Base-by-base conservation (phyloP, 1,140 invertebrate species). In the Cyclina sinensis region DNA sequence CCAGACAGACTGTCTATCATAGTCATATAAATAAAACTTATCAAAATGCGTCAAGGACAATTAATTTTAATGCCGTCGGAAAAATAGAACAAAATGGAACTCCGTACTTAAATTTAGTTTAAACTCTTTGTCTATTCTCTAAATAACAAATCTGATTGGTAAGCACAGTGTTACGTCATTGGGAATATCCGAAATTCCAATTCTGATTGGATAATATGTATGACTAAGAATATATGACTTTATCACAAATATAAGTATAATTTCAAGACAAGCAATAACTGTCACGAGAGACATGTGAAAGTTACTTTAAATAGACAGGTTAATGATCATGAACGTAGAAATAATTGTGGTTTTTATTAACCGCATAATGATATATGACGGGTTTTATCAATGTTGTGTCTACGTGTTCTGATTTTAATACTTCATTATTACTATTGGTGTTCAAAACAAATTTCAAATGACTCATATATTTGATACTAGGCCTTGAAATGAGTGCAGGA, bases 291-390 rank as follows among this genome's bases (percentile, higher is more conserved):
- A 27, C 65, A 70, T 37, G 65, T 70, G 65, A 37, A 70, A 37
- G 35, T 37, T 37, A 37, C 65, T 70, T 70, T 3, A 70, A 70
- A 70, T 70, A 70, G 65, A 70, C 65, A 70, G 35, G 35, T 70
- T 70, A 14, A 70, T 70, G 35, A 70, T 35, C 65, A 37, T 70
- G 14, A n/a, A 12, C 12, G 32, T 70, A 70, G 14, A 70, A 70
- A 70, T 70, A 39, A 70, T n/a, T 70, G 65, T 27, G 65, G 65
- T 39, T 70, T 70, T 37, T 70, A 37, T 12, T 37, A 9, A 70
- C 65, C 65, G 35, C 65, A 35, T 27, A 70, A 70, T 70, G 65
- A 70, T 39, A 70, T 35, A 70, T 70, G 35, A 62, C 2, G 24
- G n/a, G 27, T 27, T 70, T 70, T 70, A 27, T 70, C 32, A 70